phyloP scores from a whole-genome alignment of 2,113 vertebrate species.

The Vulpes lagopus region DNA sequence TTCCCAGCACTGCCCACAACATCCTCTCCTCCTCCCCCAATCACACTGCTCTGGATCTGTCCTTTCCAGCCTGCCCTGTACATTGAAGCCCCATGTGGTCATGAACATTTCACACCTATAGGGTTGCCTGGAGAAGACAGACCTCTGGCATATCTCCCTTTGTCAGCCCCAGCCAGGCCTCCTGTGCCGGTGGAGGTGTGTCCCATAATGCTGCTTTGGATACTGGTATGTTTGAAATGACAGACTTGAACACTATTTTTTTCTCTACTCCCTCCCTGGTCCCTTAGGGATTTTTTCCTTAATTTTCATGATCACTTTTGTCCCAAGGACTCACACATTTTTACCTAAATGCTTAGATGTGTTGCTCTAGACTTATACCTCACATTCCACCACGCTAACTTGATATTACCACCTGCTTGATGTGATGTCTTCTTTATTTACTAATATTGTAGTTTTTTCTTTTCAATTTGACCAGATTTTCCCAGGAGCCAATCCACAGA shows the following conservation, averaged over 20 bases:
- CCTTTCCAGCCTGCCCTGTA: not conserved
- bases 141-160: constrained; percentile 4
- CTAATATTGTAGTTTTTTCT: not conserved
- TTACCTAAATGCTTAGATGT: not conserved
- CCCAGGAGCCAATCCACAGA: not conserved
- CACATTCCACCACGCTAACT: not conserved
- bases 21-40: not conserved
- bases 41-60: not conserved
- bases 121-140: not conserved
- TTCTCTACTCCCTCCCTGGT: not conserved
- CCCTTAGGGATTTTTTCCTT: not conserved
- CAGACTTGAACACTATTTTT: not conserved
- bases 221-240: not conserved
- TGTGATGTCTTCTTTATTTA: not conserved
- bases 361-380: not conserved
- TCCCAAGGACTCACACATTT: not conserved
- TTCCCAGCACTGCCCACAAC: not conserved
- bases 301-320: not conserved
- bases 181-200: not conserved
- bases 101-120: not conserved
- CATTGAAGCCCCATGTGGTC: not conserved
- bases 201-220: not conserved
- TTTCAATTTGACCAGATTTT: not conserved
- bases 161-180: not conserved
- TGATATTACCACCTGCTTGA: not conserved